Base-by-base conservation (phyloP, 2,113 vertebrate species). In the Chaenocephalus aceratus region DNA sequence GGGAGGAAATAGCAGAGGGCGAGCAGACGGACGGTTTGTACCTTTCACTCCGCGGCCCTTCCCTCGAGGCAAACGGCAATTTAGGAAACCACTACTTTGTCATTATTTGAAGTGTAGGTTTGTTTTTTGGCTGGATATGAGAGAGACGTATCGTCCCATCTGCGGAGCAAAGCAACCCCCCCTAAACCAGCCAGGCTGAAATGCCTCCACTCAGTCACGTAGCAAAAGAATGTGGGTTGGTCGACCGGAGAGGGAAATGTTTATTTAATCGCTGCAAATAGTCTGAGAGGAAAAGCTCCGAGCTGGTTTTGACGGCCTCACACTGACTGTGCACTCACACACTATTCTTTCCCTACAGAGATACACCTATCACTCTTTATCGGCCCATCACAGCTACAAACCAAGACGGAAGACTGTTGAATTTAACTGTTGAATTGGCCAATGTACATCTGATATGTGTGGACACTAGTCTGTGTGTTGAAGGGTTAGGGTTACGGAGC, bases 201-300 rank as follows among this genome's bases (percentile, higher is more conserved):
- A 77, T 59, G 34, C 70, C 66, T 69, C 76, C 66, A 49, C 63
- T 73, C 70, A 54, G 73, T 89, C 85, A 90, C 81, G 72, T 84
- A 90, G 75, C 74, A 84, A 78, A 83, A 85, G 78, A 91, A 93
- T 91, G 84, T 75, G 80, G 76, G 70, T 74, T 82, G 56, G 68
- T 75, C 58, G 82, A 56, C 51, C 53, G 65, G 48, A 69, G 61
- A 71, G 54, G 70, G 67, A 80, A 68, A 66, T 73, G 72, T 84
- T 83, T 66, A 81, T 86, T 77, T 80, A 86, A 87, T 86, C 67
- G 48, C 68, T 68, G 49, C 34, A 70, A 67, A 63, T 72, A 60
- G 58, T 72, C 71, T 1, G 2, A 73, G 58, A 66, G 61, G 66
- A 76, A 74, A 58, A 44, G 9, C 18, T 63, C 14, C 0, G 36